Conservation (phyloP, 2,888 invertebrate species). For the Heliothis peltigera region DNA sequence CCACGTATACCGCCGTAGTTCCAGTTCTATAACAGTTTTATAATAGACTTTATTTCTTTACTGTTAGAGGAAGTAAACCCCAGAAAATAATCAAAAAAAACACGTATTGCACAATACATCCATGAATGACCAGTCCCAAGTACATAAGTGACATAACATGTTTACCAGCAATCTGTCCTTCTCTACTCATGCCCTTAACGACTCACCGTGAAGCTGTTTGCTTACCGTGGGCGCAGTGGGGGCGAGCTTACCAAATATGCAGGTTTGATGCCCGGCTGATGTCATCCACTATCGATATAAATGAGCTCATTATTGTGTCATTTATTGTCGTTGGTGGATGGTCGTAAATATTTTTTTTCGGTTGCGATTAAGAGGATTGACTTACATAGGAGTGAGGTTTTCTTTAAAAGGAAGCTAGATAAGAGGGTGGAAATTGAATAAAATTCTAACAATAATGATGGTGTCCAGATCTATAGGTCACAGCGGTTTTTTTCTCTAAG, state of each 20-base stretch:
- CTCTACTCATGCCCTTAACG: constrained; percentile 57
- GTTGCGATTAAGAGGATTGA: neutral
- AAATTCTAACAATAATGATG: no score
- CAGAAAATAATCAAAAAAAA: neutral
- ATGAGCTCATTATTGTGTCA: constrained; percentile 61
- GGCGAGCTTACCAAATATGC: constrained; percentile 69
- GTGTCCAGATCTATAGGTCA: no score
- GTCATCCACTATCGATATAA: constrained; percentile 63
- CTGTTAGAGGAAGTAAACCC: neutral
- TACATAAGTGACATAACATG: constrained; percentile 35
- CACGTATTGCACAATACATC: constrained; percentile 19
- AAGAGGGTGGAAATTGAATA: no score
- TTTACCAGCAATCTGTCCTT: constrained; percentile 48
- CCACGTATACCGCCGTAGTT: no score
- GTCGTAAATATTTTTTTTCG: constrained; percentile 3
- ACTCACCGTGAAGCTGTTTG: constrained; percentile 57
- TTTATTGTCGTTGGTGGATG: constrained; percentile 19
- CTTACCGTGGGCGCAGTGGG: constrained; percentile 59
- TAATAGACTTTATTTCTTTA: no score
- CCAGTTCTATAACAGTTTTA: no score
- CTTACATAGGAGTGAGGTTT: neutral
- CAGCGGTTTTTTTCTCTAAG: no score
- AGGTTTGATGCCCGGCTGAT: constrained; percentile 70
- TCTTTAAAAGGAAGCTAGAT: neutral
- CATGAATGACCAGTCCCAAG: constrained; percentile 22